These are phyloP conservation scores for Geococcyx californianus DNA, from an alignment of 2,113 vertebrate genomes.

Conservation along the genomic window DNA sequence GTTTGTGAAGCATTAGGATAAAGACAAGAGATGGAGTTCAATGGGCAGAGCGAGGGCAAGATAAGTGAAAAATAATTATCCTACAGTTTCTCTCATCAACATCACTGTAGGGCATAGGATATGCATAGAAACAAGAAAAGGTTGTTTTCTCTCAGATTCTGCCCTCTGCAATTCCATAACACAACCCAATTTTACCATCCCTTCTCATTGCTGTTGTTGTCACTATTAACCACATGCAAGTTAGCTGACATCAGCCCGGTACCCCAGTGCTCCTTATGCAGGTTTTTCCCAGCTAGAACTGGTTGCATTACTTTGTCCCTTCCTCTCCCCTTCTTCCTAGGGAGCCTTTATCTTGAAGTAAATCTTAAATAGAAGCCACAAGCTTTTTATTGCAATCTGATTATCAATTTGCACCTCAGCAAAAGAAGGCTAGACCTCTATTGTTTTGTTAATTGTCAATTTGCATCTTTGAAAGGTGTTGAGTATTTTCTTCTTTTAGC, in stretches of 20 bases:
- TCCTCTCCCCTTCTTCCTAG: slow-evolving; percentile 29
- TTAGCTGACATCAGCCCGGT: not conserved
- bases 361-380: slow-evolving; percentile 68
- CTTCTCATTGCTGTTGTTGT: not conserved
- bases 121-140: not conserved
- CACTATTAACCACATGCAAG: not conserved
- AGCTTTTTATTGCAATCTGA: slow-evolving; percentile 63
- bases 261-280: not conserved
- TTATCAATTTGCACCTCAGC: slow-evolving; percentile 83
- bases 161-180: not conserved
- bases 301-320: not conserved
- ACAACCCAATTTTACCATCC: not conserved
- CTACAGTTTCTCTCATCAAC: not conserved
- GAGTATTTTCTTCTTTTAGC: slow-evolving; percentile 71
- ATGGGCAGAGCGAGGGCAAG: not conserved
- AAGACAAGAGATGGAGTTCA: not conserved
- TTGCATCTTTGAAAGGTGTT: slow-evolving; percentile 84
- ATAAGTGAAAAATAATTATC: not conserved
- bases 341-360: slow-evolving; percentile 65
- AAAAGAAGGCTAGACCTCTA: slow-evolving; percentile 71
- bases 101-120: not conserved
- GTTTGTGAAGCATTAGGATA: not conserved
- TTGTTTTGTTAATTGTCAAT: slow-evolving; percentile 86
- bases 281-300: not conserved
- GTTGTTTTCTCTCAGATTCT: not conserved